Conservation (phyloP, 2,113 vertebrate species). For the Thymallus thymallus region DNA sequence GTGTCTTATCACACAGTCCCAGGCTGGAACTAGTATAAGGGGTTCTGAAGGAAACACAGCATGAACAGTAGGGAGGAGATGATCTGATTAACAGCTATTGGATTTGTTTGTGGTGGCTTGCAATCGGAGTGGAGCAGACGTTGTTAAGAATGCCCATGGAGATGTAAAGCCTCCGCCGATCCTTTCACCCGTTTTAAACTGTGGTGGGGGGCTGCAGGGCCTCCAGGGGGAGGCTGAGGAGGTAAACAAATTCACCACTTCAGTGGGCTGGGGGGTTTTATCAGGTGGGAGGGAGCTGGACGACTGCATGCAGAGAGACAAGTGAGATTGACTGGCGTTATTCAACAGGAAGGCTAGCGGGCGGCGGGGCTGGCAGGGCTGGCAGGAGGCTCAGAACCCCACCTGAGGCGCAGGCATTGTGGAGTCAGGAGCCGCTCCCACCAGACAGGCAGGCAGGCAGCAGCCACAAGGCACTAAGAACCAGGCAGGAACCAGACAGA, state of each 20-base stretch:
- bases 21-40: slow-evolving; percentile 92
- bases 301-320: slow-evolving; percentile 74
- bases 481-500: too few relatives aligned
- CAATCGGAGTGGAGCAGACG: slow-evolving; percentile 87
- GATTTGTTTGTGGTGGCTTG: slow-evolving; percentile 83
- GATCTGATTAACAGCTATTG: slow-evolving; percentile 93
- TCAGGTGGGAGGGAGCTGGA: slow-evolving; percentile 76
- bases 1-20: slow-evolving; percentile 98
- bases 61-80: slow-evolving; percentile 90
- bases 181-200: slow-evolving; percentile 65
- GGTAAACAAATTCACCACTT: slow-evolving; percentile 76
- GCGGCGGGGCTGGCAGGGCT: slow-evolving; percentile 43
- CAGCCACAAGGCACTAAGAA: too few relatives aligned
- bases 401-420: slow-evolving; percentile 67
- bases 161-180: slow-evolving; percentile 78
- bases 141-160: slow-evolving; percentile 80
- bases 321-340: slow-evolving; percentile 74
- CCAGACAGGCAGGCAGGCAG: neutral
- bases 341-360: slow-evolving; percentile 64
- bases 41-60: slow-evolving; percentile 91
- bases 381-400: slow-evolving; percentile 57
- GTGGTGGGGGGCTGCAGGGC: slow-evolving; percentile 57
- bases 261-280: slow-evolving; percentile 71
- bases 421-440: slow-evolving; percentile 56
- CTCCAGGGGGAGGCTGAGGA: slow-evolving; percentile 48